Base-by-base conservation (phyloP, 2,888 invertebrate genomes). In the Leptodirus hochenwartii region DNA sequence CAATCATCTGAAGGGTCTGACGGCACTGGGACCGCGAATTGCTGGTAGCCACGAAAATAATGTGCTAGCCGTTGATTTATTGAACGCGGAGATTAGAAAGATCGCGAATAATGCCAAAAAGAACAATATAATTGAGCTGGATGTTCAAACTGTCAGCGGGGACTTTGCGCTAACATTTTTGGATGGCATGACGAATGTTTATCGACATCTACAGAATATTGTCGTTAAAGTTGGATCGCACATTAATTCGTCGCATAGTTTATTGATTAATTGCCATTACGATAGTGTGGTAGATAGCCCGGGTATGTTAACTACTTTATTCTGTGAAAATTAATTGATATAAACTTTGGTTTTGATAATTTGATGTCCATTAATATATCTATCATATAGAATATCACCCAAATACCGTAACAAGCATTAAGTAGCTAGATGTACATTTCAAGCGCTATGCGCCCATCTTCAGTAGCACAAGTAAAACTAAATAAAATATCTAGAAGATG, bases 241-340 rank as follows among this genome's bases (percentile, higher is more conserved):
- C 23, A 53, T 56, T 34, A 50, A 56, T 35, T 62, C 64, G 4
- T 58, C 62, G 30, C 55, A 64, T 43, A 67, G 68, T 49, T 53
- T 79, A 33, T 54, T 80, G 34, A 57, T 81, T 34, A 81, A 80
- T 50, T 80, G 80, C 47, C 81, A 81, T 52, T 79, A 70, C 51
- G 80, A 81, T 49, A 65, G 73, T 22, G 71, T 75, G 36, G 58
- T 69, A 8, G 72, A 71, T 43, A 77, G 76, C 49, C 75, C 76
- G 50, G 78, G 76, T 73, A 50, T 51, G 46, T 44, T 29, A 4
- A 23, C 15, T 15, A 22, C 11, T 28, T 8, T 29, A 6, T 29
- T 8, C 23, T 26, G n/a, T n/a, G n/a, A n/a, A n/a, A n/a, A n/a
- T n/a, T n/a, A n/a, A n/a, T n/a, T n/a, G n/a, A n/a, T n/a, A n/a